These are phyloP conservation scores for Tringa solitaria DNA, from an alignment of 2,113 vertebrate species.

Conservation along the genomic window DNA sequence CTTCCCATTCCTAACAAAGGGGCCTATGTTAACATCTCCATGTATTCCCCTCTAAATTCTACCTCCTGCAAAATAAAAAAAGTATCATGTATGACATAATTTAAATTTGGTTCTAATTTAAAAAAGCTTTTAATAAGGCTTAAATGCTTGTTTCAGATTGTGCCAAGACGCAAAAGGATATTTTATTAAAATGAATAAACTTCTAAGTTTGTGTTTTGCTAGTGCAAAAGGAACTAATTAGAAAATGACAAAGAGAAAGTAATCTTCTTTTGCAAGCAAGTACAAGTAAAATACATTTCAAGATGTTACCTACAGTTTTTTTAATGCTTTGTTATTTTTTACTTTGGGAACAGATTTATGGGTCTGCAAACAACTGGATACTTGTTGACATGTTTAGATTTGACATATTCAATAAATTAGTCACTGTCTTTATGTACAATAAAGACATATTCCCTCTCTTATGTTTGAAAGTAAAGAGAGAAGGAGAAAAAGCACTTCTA, in stretches of 20 bases:
- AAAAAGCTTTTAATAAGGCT: background rate
- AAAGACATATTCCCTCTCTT: background rate
- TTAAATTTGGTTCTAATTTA: background rate
- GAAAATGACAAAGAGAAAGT: background rate
- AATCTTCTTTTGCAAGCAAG: background rate
- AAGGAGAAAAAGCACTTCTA: background rate
- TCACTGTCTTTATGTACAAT: background rate
- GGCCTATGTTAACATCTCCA: background rate
- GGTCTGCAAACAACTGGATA: background rate
- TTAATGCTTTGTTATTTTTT: background rate
- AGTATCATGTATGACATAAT: fast-evolving
- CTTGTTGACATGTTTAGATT: background rate
- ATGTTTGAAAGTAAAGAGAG: background rate
- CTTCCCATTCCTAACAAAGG: background rate
- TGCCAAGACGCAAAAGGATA: background rate
- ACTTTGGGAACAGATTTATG: background rate
- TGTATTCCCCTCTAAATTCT: background rate
- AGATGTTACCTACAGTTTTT: background rate
- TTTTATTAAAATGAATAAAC: background rate
- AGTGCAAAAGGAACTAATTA: background rate
- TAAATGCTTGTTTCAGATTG: background rate
- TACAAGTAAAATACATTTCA: background rate
- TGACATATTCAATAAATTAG: background rate
- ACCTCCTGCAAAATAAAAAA: background rate
- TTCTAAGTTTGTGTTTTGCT: background rate